Percentiles rank a stretch among this genome's conserved stretches.
These are phyloP conservation scores for Scolanthus callimorphus DNA, from an alignment of 92 coral and sea anemone genomes.

Conservation along the genomic window DNA sequence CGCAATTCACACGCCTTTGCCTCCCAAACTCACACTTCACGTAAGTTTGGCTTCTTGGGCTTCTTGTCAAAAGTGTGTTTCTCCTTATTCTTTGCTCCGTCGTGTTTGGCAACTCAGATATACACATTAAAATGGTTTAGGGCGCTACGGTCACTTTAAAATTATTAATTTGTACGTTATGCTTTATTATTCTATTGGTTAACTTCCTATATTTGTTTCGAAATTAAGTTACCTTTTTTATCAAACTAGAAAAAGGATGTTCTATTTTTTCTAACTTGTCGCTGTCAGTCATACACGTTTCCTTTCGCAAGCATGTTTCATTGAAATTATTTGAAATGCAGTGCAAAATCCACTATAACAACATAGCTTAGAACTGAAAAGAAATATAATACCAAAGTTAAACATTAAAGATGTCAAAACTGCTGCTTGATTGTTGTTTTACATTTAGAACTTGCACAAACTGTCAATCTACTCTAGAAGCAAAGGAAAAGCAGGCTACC, in stretches of 20 bases:
- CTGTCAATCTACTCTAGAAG: conserved; percentile 84
- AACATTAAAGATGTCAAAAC: no score
- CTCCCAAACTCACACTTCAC: conserved; percentile 85
- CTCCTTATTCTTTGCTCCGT: neutral
- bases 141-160: no score
- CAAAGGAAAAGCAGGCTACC: conserved; percentile 91
- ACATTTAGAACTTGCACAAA: conserved; percentile 75
- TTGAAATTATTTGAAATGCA: neutral
- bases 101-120: neutral
- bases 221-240: no score
- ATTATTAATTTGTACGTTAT: no score
- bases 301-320: neutral
- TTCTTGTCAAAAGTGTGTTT: neutral
- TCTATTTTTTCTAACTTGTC: no score
- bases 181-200: no score
- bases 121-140: no score
- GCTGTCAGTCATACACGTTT: neutral
- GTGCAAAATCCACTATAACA: no score
- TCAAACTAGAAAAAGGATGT: no score
- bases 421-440: neutral
- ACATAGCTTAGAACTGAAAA: no score
- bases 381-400: no score
- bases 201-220: no score
- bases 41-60: conserved; percentile 28
- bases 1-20: conserved; percentile 92